Conservation (phyloP, 2,113 vertebrate genomes). For the Cacatua alba region DNA sequence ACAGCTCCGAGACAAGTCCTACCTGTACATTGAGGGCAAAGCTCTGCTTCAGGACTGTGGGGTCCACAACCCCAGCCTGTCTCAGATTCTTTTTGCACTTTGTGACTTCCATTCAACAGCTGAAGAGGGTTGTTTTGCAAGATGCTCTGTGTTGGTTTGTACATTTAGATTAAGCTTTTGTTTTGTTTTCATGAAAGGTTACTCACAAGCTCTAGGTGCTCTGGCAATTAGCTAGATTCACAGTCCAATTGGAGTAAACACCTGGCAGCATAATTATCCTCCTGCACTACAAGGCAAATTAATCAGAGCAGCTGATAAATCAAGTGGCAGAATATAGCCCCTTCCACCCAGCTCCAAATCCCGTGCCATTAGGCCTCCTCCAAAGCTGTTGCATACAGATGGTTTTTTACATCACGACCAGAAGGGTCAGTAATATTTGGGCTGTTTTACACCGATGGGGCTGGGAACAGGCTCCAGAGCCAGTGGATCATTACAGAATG, state of each 20-base stretch:
- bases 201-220: not conserved
- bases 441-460: not conserved
- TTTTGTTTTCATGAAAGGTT: not conserved
- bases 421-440: not conserved
- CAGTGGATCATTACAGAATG: not conserved
- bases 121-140: not conserved
- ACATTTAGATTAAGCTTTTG: not conserved
- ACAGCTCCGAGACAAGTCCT: not conserved
- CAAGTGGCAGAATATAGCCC: slow-evolving; percentile 3
- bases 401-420: not conserved
- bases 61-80: not conserved
- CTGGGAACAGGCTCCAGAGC: not conserved
- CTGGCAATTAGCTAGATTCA: slow-evolving; percentile 7
- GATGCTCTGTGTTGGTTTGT: not conserved
- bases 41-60: not conserved
- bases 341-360: not conserved
- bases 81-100: not conserved
- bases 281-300: slow-evolving; percentile 22
- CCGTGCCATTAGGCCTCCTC: slow-evolving; percentile 17
- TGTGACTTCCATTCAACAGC: not conserved
- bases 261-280: slow-evolving; percentile 6
- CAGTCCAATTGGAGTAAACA: slow-evolving; percentile 23
- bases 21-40: not conserved
- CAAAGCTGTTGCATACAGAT: slow-evolving; percentile 41
- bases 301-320: slow-evolving; percentile 17